A percentile compares a stretch with the other conserved stretches of the same genome.
Conservation (phyloP, 2,888 invertebrate species). For the Xestia sexstrigata region DNA sequence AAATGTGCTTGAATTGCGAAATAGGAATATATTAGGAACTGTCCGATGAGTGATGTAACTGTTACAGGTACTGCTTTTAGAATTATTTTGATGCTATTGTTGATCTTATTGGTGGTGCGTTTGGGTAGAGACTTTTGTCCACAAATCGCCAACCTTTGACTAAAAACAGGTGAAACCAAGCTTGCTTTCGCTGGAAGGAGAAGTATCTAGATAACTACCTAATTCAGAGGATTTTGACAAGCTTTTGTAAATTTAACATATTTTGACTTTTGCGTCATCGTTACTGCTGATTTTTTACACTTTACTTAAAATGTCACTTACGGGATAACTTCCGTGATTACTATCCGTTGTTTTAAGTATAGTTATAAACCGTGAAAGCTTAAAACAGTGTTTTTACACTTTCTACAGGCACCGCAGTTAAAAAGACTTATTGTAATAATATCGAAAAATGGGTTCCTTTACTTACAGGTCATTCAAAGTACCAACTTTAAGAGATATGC, state of each 20-base stretch:
- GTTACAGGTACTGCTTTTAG: neutral
- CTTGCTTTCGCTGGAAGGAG: too few relatives aligned
- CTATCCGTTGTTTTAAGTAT: too few relatives aligned
- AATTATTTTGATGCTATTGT: neutral
- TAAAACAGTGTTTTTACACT: too few relatives aligned
- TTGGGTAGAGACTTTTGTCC: neutral
- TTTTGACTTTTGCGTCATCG: neutral
- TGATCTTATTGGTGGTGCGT: neutral
- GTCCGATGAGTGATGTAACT: conserved; percentile 16
- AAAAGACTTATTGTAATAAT: neutral
- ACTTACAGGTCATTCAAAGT: neutral
- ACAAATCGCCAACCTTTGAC: neutral
- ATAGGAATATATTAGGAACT: conserved; percentile 43
- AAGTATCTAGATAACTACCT: neutral
- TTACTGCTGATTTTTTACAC: neutral
- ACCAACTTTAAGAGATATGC: neutral
- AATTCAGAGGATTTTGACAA: too few relatives aligned
- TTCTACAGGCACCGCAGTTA: neutral
- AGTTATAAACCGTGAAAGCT: too few relatives aligned
- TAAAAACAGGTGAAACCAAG: neutral
- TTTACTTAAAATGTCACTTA: too few relatives aligned
- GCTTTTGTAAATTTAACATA: too few relatives aligned
- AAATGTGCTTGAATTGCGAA: conserved; percentile 29
- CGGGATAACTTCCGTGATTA: too few relatives aligned
- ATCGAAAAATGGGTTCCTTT: neutral